Conservation (phyloP, 1,140 invertebrate species). For the Calephelis virginiensis region DNA sequence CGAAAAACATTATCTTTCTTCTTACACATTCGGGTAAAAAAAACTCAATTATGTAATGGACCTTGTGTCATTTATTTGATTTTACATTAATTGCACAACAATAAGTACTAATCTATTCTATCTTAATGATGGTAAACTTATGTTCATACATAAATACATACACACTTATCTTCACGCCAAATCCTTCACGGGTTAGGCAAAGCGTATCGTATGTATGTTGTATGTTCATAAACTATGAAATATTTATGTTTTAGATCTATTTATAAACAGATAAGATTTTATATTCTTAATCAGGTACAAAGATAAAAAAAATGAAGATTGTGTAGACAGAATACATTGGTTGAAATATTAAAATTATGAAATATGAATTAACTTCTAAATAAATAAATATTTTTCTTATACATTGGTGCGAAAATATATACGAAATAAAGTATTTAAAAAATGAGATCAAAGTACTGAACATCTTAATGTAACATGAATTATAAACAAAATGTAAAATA, state of each 20-base stretch:
- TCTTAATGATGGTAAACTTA: constrained; percentile 64
- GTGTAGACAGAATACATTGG: not conserved
- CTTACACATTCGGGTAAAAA: not conserved
- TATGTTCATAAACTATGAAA: not conserved
- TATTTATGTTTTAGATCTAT: not conserved
- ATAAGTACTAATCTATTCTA: constrained; percentile 28
- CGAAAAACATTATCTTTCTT: too few species aligned
- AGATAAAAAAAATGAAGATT: constrained; percentile 1
- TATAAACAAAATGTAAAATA: too few species aligned
- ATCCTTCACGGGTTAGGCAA: too few species aligned
- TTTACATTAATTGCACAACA: constrained; percentile 46
- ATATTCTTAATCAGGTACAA: constrained; percentile 19
- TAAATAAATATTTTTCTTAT: too few species aligned
- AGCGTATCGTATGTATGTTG: too few species aligned
- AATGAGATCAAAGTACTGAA: too few species aligned
- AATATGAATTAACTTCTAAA: too few species aligned
- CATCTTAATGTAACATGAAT: too few species aligned
- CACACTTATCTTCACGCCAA: too few species aligned
- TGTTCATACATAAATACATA: constrained; percentile 20
- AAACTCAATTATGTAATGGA: constrained; percentile 24
- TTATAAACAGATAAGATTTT: constrained; percentile 7
- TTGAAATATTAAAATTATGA: not conserved
- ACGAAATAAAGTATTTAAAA: too few species aligned
- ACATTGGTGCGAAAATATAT: too few species aligned
- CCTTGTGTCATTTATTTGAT: constrained; percentile 40